Evolutionary conservation across 2,888 invertebrate species (phyloP).

Genomic region (Dinocampus coccinellae): DNA sequence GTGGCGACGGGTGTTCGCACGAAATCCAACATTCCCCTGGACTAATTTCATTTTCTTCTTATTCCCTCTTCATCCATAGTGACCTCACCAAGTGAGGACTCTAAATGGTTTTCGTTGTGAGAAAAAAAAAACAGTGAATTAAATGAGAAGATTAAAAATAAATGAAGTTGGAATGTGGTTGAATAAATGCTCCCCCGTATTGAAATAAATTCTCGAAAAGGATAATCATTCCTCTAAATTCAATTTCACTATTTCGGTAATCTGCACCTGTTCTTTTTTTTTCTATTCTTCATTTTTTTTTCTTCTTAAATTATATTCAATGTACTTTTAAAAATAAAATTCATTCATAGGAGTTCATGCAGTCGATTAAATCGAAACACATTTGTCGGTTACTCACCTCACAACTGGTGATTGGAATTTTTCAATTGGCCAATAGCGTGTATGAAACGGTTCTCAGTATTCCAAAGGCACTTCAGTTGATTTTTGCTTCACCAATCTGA

Average conservation of each 20-base stretch:
- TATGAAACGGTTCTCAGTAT: not conserved
- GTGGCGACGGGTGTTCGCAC: slow-evolving; percentile 41
- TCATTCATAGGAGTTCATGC: too few relatives aligned
- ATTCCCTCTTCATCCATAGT: slow-evolving; percentile 6
- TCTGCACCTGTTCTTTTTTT: not conserved
- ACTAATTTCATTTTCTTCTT: slow-evolving; percentile 40
- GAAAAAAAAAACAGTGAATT: not conserved
- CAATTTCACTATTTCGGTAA: not conserved
- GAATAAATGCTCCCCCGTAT: not conserved
- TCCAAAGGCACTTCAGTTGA: not conserved
- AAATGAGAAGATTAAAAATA: not conserved
- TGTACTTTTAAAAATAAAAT: too few relatives aligned
- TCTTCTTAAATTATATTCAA: too few relatives aligned
- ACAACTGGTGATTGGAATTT: not conserved
- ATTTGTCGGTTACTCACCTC: slow-evolving; percentile 25
- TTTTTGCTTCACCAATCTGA: slow-evolving; percentile 9
- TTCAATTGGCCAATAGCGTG: not conserved
- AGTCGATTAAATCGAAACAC: slow-evolving; percentile 3
- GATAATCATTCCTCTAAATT: not conserved
- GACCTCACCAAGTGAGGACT: slow-evolving; percentile 20
- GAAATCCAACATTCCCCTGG: slow-evolving; percentile 35
- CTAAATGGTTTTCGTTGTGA: slow-evolving; percentile 23
- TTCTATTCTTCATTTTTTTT: not conserved
- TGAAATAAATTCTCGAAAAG: not conserved
- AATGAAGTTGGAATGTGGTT: not conserved